A percentile compares a stretch with the other conserved stretches of the same genome.
Evolutionary conservation across 2,113 vertebrate genomes (phyloP).

Genomic region (Mionectes macconnelli): DNA sequence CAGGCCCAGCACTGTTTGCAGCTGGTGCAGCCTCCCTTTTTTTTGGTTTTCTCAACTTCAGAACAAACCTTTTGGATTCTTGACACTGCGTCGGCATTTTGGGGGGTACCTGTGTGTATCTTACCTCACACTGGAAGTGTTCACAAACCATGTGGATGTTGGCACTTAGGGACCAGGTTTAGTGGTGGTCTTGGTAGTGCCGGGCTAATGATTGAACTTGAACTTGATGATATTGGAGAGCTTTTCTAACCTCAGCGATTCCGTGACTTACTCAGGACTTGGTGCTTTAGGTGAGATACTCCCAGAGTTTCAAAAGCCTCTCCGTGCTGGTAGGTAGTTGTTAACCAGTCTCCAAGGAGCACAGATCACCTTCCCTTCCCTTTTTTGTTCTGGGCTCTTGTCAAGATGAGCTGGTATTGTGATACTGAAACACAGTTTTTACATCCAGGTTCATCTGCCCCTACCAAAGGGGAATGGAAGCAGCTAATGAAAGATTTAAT

Average conservation of each 20-base stretch:
- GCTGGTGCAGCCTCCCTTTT: no score
- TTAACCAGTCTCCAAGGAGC: neutral
- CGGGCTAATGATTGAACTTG: neutral
- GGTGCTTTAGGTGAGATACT: neutral
- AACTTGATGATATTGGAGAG: no score
- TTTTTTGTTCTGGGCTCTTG: neutral
- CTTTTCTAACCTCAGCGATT: neutral
- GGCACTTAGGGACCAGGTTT: neutral
- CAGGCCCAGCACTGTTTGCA: no score
- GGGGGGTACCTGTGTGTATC: no score
- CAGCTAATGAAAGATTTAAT: neutral
- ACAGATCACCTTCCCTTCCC: neutral
- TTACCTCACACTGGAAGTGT: neutral
- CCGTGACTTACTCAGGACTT: neutral
- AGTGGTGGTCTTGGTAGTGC: neutral
- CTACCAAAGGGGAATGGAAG: neutral
- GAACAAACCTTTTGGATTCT: no score
- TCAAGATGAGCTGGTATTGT: neutral
- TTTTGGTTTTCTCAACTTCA: no score
- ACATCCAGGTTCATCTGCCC: neutral
- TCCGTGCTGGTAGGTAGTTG: neutral
- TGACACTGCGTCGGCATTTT: no score
- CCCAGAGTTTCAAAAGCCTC: neutral
- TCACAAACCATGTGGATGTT: neutral
- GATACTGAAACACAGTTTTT: neutral